phyloP scores from a whole-genome alignment of 2,888 invertebrate species.

The Odontothrips loti region DNA sequence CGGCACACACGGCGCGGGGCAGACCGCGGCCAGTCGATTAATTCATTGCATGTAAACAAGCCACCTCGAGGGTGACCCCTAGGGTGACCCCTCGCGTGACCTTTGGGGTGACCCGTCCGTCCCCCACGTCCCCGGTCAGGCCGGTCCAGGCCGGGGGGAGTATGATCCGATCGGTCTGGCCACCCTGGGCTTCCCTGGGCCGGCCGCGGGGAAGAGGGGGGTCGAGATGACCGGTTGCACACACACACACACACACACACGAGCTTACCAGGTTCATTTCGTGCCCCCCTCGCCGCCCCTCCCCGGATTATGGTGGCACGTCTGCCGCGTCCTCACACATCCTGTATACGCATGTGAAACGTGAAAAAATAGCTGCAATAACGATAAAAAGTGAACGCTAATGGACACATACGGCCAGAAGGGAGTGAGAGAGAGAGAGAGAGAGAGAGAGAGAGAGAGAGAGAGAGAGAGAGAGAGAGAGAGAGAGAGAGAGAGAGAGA shows the following conservation, averaged over 20 bases:
- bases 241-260: no score
- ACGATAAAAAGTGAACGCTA: background rate
- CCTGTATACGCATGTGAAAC: background rate
- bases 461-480: background rate
- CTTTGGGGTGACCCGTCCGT: background rate
- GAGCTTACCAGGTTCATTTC: no score
- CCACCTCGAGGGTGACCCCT: background rate
- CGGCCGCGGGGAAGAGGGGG: background rate
- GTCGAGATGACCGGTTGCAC: background rate
- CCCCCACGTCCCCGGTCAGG: background rate
- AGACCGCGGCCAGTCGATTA: background rate
- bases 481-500: background rate
- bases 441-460: background rate
- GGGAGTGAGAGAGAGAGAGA: no score
- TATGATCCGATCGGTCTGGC: background rate
- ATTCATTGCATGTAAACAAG: conserved; percentile 25
- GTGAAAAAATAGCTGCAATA: background rate
- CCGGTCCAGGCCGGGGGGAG: background rate
- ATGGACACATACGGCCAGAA: background rate
- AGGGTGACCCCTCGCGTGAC: no score
- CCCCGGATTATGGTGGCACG: no score
- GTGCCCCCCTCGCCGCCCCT: no score
- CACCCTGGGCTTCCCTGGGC: background rate
- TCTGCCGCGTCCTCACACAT: no score
- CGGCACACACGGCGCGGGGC: background rate